Conservation (phyloP, 2,888 invertebrate genomes). For the Tinea semifulvella region DNA sequence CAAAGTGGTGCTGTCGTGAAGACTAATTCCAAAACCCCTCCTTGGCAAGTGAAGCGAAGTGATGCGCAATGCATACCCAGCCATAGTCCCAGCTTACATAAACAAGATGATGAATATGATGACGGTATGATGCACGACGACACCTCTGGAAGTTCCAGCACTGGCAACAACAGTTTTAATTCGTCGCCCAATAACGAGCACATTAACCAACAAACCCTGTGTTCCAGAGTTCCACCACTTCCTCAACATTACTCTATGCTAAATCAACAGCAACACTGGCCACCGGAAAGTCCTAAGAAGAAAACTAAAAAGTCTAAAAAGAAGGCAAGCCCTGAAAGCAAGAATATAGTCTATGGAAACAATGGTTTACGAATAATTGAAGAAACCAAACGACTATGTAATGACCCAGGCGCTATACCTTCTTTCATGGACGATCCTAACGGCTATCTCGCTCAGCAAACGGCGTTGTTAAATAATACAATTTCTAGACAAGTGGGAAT, state of each 20-base stretch:
- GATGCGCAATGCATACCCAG: slow-evolving; percentile 37
- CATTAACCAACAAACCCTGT: slow-evolving; percentile 57
- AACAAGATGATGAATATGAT: slow-evolving; percentile 48
- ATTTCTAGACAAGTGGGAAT: slow-evolving; percentile 74
- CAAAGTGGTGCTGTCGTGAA: slow-evolving; percentile 60
- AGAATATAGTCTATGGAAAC: slow-evolving; percentile 37
- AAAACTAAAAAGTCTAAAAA: slow-evolving; percentile 69
- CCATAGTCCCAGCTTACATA: slow-evolving; percentile 42
- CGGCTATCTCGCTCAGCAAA: slow-evolving; percentile 91
- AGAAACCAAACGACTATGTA: slow-evolving; percentile 48
- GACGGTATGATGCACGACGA: slow-evolving; percentile 43
- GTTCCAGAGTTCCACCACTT: slow-evolving; percentile 76
- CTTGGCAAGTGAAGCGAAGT: slow-evolving; percentile 64
- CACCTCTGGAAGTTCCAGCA: slow-evolving; percentile 37
- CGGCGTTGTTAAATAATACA: slow-evolving; percentile 84
- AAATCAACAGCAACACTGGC: slow-evolving; percentile 60
- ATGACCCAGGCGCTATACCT: slow-evolving; percentile 63
- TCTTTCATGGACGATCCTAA: slow-evolving; percentile 93
- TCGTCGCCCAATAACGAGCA: slow-evolving; percentile 30
- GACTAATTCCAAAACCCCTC: slow-evolving; percentile 64
- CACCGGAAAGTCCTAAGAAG: slow-evolving; percentile 47
- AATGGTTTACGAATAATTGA: slow-evolving; percentile 44
- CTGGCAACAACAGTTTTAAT: slow-evolving; percentile 29
- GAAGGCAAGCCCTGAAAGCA: slow-evolving; percentile 46
- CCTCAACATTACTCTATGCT: slow-evolving; percentile 70